Conservation (phyloP, 2,797 vertebrate genomes). For the Meda fulgida region DNA sequence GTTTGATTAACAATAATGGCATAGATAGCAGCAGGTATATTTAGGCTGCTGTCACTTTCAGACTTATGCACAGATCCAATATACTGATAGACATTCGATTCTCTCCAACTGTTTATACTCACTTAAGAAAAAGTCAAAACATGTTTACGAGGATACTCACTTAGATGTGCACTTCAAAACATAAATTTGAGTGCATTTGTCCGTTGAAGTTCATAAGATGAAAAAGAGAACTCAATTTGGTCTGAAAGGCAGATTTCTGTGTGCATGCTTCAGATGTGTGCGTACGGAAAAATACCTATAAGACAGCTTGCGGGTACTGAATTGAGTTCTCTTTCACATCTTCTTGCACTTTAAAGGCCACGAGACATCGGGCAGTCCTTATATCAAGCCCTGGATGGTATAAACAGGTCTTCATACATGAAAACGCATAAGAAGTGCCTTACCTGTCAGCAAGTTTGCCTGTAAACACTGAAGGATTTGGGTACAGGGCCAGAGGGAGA, state of each 20-base stretch:
- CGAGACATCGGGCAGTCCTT: neutral
- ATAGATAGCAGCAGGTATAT: too few species aligned
- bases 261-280: neutral
- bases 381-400: neutral
- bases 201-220: neutral
- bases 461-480: constrained; percentile 86
- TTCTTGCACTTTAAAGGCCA: neutral
- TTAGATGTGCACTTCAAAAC: too few species aligned
- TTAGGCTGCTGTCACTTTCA: too few species aligned
- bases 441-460: constrained; percentile 90
- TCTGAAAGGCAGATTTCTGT: neutral
- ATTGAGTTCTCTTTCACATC: neutral
- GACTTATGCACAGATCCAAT: too few species aligned
- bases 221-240: neutral
- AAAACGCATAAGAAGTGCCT: constrained; percentile 50
- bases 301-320: neutral
- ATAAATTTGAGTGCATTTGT: neutral
- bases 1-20: too few species aligned
- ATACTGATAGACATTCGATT: too few species aligned
- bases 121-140: too few species aligned
- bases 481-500: constrained; percentile 90
- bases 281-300: neutral
- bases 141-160: too few species aligned
- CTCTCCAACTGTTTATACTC: too few species aligned
- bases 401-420: neutral